Conservation (phyloP, 2,113 vertebrate species). For the Corythornis vintsioides region DNA sequence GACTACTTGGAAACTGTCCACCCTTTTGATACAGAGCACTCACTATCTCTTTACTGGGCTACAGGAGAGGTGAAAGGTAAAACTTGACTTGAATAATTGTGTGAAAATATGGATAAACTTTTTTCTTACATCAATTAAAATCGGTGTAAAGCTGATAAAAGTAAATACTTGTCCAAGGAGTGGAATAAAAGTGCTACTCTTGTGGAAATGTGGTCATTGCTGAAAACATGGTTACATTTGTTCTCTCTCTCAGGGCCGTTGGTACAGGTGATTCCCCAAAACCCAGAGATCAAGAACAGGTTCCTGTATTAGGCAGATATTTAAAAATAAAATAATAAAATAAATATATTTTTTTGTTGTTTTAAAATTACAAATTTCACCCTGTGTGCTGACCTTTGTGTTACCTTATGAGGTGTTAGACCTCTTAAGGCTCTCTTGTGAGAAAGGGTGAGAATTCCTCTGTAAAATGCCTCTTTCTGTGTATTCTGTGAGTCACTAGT, state of each 20-base stretch:
- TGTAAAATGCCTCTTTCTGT: not conserved
- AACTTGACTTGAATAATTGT: not conserved
- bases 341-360: no score
- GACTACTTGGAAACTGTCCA: not conserved
- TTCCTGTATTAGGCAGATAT: not conserved
- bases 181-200: not conserved
- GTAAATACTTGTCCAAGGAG: not conserved
- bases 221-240: not conserved
- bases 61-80: not conserved
- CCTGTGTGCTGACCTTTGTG: not conserved
- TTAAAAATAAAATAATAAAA: not conserved
- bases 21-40: not conserved
- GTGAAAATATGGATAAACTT: not conserved
- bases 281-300: not conserved
- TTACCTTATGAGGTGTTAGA: not conserved
- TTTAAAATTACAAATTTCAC: not conserved
- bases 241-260: not conserved
- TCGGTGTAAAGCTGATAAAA: not conserved
- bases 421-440: not conserved
- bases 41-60: not conserved
- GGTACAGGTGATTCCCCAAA: accelerated
- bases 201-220: not conserved
- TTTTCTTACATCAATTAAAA: not conserved
- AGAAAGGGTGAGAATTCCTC: not conserved
- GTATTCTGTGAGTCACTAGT: not conserved